These are phyloP conservation scores for Sapajus apella DNA, from an alignment of 2,113 vertebrate genomes.

Conservation along the genomic window DNA sequence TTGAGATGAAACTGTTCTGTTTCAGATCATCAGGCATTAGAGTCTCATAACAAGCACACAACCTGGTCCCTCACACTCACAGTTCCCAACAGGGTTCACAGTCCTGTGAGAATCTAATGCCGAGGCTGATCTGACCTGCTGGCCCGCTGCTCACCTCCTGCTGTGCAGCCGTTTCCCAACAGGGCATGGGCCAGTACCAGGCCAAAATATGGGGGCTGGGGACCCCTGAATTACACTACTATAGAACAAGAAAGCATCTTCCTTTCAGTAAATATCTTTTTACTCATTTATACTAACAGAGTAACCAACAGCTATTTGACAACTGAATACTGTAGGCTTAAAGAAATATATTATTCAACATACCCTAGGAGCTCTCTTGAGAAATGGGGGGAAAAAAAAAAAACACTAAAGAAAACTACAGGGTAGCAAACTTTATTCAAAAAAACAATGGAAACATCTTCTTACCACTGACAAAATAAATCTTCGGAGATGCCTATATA, in stretches of 20 bases:
- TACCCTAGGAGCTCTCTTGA: not conserved
- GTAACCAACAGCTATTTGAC: not conserved
- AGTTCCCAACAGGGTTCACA: too few species aligned
- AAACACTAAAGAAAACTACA: not conserved
- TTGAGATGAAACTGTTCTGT: too few species aligned
- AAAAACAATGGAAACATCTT: not conserved
- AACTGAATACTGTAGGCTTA: not conserved
- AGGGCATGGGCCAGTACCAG: too few species aligned
- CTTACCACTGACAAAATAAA: conserved; percentile 98
- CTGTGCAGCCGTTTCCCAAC: too few species aligned
- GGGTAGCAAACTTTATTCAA: not conserved
- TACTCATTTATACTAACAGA: conserved; percentile 25
- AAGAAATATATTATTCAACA: not conserved
- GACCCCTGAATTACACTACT: not conserved
- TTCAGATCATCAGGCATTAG: too few species aligned
- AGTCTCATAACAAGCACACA: too few species aligned
- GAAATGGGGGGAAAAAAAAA: not conserved
- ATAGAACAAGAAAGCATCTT: not conserved
- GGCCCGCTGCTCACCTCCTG: too few species aligned
- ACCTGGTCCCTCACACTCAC: too few species aligned
- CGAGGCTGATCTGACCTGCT: too few species aligned
- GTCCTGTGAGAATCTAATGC: too few species aligned
- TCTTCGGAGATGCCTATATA: conserved; percentile 96
- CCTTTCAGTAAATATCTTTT: not conserved
- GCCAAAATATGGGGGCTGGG: too few species aligned